Evolutionary conservation across 2,888 invertebrate species (phyloP).

Genomic region (Campoplex capitator): DNA sequence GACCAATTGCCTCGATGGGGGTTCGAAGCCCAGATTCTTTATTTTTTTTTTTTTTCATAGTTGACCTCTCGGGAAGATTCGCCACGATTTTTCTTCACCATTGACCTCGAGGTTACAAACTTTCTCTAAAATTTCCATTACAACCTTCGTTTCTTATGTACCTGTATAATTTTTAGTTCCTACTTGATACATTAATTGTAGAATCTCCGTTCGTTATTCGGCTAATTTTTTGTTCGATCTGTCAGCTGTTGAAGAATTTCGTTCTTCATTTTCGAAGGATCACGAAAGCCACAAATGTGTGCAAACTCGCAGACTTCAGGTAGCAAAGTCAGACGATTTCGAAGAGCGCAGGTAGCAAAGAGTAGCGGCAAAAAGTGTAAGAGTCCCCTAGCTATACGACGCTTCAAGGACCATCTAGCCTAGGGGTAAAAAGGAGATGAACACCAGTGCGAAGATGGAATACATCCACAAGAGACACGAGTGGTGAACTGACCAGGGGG

Average conservation of each 20-base stretch:
- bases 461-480: constrained; percentile 54
- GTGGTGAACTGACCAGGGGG: constrained; percentile 68
- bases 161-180: background rate
- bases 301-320: constrained; percentile 46
- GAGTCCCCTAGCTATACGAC: background rate
- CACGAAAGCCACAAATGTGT: constrained; percentile 28
- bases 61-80: constrained; percentile 18
- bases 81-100: constrained; percentile 10
- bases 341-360: constrained; percentile 51
- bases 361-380: constrained; percentile 42
- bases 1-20: constrained; percentile 80
- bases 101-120: constrained; percentile 7
- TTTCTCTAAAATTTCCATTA: constrained; percentile 28
- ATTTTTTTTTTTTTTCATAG: constrained; percentile 71
- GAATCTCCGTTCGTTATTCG: background rate
- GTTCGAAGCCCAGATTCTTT: constrained; percentile 57
- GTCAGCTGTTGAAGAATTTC: constrained; percentile 1
- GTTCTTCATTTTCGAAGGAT: background rate
- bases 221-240: background rate
- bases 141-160: background rate
- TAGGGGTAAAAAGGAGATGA: constrained; percentile 39
- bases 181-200: constrained; percentile 2
- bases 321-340: constrained; percentile 45
- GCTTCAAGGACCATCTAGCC: constrained; percentile 55
- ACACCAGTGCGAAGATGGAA: constrained; percentile 43